phyloP scores from a whole-genome alignment of 2,113 vertebrate species.

The Tangachromis dhanisi region DNA sequence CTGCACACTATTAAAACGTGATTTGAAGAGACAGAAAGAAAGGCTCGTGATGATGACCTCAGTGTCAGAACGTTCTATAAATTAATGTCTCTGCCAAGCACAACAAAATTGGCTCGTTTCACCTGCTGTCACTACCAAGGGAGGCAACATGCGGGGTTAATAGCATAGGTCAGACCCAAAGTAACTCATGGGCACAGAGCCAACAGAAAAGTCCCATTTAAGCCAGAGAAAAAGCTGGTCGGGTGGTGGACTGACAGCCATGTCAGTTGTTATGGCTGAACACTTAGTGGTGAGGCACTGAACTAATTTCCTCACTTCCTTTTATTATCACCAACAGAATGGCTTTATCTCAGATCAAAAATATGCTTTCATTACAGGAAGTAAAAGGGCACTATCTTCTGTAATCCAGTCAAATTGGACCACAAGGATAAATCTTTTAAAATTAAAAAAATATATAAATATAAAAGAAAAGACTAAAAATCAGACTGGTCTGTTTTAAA shows the following conservation, averaged over 20 bases:
- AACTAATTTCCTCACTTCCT: not conserved
- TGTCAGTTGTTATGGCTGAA: not conserved
- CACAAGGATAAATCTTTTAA: not conserved
- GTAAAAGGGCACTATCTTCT: not conserved
- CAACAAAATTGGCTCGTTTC: conserved; percentile 10
- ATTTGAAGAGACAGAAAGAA: not conserved
- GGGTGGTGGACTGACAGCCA: not conserved
- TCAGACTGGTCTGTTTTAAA: not conserved
- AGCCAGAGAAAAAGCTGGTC: not conserved
- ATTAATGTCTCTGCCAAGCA: not conserved
- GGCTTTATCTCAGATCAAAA: not conserved
- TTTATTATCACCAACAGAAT: not conserved
- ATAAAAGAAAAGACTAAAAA: not conserved
- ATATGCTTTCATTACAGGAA: not conserved
- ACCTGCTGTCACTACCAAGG: conserved; percentile 5
- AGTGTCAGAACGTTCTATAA: not conserved
- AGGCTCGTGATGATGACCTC: not conserved
- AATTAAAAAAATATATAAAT: not conserved
- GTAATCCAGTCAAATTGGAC: not conserved
- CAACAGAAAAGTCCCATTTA: not conserved
- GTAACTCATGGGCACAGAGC: conserved; percentile 18
- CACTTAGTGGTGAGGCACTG: not conserved
- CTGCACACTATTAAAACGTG: not conserved
- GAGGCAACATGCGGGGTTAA: conserved; percentile 15
- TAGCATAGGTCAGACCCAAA: conserved; percentile 2